phyloP scores from a whole-genome alignment of 2,113 vertebrate species.

The Neolamprologus kungweensis region DNA sequence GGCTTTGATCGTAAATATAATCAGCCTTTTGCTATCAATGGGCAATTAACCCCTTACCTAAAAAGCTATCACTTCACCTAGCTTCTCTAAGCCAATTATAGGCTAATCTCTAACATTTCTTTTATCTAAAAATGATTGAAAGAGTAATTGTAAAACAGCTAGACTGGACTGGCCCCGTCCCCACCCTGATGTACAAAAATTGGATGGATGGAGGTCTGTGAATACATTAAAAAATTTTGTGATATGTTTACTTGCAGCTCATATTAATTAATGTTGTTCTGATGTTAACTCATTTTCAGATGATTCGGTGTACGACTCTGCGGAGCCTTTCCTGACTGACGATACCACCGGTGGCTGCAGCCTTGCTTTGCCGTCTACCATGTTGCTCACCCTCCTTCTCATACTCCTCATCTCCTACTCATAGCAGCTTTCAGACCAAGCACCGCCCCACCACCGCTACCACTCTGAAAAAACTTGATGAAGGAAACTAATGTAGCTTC shows the following conservation, averaged over 20 bases:
- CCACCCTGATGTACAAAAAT: background rate
- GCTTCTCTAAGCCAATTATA: background rate
- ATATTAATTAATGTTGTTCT: background rate
- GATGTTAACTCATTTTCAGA: constrained; percentile 61
- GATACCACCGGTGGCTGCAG: constrained; percentile 81
- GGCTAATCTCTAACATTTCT: background rate
- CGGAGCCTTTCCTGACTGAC: constrained; percentile 93
- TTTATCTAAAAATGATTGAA: background rate
- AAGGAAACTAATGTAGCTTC: background rate
- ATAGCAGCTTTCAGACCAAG: constrained; percentile 3
- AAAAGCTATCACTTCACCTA: background rate
- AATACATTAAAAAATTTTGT: background rate
- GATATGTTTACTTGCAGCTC: background rate
- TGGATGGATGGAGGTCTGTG: background rate
- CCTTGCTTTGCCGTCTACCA: constrained; percentile 33
- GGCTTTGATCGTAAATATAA: background rate
- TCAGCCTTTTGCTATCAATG: background rate
- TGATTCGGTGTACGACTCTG: constrained; percentile 90
- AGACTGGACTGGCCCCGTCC: background rate
- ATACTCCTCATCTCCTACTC: constrained; percentile 46
- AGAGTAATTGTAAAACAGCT: background rate
- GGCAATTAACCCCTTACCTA: background rate
- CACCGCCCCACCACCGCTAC: background rate
- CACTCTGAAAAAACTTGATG: background rate
- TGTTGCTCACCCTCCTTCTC: constrained; percentile 31